Conservation (phyloP, 2,888 invertebrate genomes). For the Sussaba pulchella region DNA sequence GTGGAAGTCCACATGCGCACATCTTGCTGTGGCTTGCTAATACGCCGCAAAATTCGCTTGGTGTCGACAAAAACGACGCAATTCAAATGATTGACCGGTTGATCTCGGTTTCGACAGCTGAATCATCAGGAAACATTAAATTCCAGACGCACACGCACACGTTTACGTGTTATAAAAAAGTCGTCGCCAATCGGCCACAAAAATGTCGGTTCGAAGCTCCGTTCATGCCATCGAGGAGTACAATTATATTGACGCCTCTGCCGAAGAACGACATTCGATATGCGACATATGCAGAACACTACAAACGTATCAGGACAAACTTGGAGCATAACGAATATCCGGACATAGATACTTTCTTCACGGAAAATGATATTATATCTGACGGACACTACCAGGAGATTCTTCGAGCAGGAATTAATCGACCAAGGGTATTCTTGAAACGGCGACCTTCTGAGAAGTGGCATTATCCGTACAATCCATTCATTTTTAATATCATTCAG, state of each 20-base stretch:
- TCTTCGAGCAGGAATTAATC: constrained; percentile 67
- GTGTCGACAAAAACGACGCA: too few relatives aligned
- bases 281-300: too few relatives aligned
- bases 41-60: constrained; percentile 70
- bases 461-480: constrained; percentile 72
- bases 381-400: constrained; percentile 71
- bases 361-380: constrained; percentile 35
- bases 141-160: too few relatives aligned
- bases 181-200: too few relatives aligned
- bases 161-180: too few relatives aligned
- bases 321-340: constrained; percentile 35
- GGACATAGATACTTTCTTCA: constrained; percentile 24
- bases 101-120: too few relatives aligned
- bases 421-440: constrained; percentile 68
- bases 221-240: too few relatives aligned
- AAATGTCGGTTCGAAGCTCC: too few relatives aligned
- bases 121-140: too few relatives aligned
- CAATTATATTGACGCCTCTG: too few relatives aligned
- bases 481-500: constrained; percentile 64
- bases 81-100: too few relatives aligned
- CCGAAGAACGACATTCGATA: too few relatives aligned
- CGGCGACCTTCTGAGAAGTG: constrained; percentile 65
- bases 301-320: constrained; percentile 21
- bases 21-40: constrained; percentile 81
- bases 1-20: constrained; percentile 81